Conservation (phyloP, 2,113 vertebrate genomes). For the Crotalus viridis region DNA sequence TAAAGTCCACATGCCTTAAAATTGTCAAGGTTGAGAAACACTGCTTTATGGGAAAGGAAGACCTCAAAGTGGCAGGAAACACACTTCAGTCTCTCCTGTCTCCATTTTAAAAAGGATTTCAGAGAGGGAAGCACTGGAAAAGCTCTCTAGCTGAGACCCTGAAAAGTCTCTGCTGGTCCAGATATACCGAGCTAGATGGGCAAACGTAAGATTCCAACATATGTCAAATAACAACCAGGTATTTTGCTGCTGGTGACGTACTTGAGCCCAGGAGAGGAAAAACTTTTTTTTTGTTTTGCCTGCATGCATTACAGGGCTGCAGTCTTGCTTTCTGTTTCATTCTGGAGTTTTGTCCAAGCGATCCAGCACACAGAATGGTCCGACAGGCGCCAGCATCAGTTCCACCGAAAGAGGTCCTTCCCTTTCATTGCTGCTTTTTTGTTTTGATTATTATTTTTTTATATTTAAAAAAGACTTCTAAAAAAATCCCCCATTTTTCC, state of each 20-base stretch:
- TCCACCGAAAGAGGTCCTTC: slow-evolving; percentile 2
- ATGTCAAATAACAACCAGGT: background rate
- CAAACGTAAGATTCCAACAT: background rate
- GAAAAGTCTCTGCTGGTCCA: background rate
- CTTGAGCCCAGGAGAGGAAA: slow-evolving; percentile 22
- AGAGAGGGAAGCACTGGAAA: background rate
- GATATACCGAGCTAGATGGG: too few species aligned
- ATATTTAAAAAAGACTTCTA: background rate
- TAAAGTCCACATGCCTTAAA: too few species aligned
- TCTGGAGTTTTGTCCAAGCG: slow-evolving; percentile 25
- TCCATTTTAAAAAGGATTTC: background rate
- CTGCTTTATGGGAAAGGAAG: slow-evolving; percentile 26
- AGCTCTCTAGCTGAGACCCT: background rate
- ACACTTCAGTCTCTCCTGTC: background rate
- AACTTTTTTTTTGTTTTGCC: background rate
- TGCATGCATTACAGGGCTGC: slow-evolving; percentile 17
- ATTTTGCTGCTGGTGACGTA: slow-evolving; percentile 23
- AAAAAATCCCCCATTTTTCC: background rate
- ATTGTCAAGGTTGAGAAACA: too few species aligned
- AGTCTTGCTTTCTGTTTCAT: slow-evolving; percentile 15
- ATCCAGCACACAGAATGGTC: slow-evolving; percentile 1
- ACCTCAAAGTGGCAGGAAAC: background rate
- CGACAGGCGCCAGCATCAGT: background rate
- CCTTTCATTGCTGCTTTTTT: slow-evolving; percentile 30
- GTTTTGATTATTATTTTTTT: background rate